phyloP scores from a whole-genome alignment of 2,888 invertebrate genomes.

The Apamea sordens region DNA sequence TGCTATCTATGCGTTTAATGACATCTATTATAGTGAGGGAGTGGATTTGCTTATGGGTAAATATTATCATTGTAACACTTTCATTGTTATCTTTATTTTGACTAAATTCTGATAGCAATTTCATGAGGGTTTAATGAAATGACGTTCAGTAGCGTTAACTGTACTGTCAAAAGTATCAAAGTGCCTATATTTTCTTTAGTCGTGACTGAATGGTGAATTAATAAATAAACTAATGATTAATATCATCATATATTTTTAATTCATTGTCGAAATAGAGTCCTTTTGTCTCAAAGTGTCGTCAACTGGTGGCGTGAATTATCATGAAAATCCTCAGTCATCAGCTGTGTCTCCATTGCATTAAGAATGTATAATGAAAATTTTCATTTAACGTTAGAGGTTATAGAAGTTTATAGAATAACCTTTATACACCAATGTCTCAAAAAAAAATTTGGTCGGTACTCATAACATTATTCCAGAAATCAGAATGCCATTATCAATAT shows the following conservation, averaged over 20 bases:
- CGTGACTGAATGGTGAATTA: background rate
- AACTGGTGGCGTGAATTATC: background rate
- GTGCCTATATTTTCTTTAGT: background rate
- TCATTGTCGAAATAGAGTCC: background rate
- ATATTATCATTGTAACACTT: too few relatives aligned
- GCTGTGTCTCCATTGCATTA: background rate
- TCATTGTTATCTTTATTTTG: background rate
- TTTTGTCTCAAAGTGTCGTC: background rate
- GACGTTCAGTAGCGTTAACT: background rate
- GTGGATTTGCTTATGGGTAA: background rate
- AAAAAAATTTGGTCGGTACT: too few relatives aligned
- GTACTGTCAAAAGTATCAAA: too few relatives aligned
- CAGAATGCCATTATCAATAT: background rate
- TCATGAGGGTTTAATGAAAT: background rate
- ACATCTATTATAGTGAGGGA: too few relatives aligned
- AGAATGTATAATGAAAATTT: background rate
- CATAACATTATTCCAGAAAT: too few relatives aligned
- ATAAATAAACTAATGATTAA: background rate
- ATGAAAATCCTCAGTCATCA: background rate
- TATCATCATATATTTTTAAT: background rate
- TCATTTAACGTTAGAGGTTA: background rate
- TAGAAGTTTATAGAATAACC: background rate
- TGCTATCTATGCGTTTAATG: background rate
- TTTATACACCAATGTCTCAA: background rate
- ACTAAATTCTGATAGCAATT: background rate